phyloP scores from a whole-genome alignment of 2,888 invertebrate species.

The Tyria jacobaeae region DNA sequence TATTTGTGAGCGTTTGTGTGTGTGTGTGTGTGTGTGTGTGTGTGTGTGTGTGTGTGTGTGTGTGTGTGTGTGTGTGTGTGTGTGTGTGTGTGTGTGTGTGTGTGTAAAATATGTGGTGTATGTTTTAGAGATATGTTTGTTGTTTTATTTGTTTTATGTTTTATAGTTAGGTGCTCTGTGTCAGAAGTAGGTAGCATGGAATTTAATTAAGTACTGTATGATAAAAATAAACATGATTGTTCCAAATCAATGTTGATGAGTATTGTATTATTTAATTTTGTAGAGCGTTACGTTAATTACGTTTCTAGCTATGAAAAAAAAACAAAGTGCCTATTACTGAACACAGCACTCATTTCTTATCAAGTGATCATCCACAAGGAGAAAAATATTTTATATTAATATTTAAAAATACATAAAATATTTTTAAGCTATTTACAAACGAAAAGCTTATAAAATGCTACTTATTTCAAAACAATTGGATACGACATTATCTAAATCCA shows the following conservation, averaged over 20 bases:
- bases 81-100: not conserved
- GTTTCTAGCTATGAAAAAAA: not conserved
- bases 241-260: too few relatives aligned
- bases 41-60: not conserved
- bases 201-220: conserved; percentile 6
- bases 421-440: too few relatives aligned
- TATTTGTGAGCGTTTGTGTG: not conserved
- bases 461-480: not conserved
- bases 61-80: not conserved
- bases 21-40: not conserved
- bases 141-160: conserved; percentile 9
- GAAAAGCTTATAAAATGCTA: too few relatives aligned
- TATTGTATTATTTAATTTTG: too few relatives aligned
- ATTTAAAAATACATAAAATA: not conserved
- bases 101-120: not conserved
- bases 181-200: not conserved
- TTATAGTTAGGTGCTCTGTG: not conserved
- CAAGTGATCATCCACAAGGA: not conserved
- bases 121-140: not conserved
- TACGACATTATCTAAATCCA: conserved; percentile 13
- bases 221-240: not conserved
- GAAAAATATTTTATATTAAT: not conserved
- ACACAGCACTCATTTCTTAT: not conserved
- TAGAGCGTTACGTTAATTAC: too few relatives aligned
- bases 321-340: not conserved